These are phyloP conservation scores for Scolopax bukidnonensis DNA, from an alignment of 2,797 vertebrate species.

Conservation along the genomic window DNA sequence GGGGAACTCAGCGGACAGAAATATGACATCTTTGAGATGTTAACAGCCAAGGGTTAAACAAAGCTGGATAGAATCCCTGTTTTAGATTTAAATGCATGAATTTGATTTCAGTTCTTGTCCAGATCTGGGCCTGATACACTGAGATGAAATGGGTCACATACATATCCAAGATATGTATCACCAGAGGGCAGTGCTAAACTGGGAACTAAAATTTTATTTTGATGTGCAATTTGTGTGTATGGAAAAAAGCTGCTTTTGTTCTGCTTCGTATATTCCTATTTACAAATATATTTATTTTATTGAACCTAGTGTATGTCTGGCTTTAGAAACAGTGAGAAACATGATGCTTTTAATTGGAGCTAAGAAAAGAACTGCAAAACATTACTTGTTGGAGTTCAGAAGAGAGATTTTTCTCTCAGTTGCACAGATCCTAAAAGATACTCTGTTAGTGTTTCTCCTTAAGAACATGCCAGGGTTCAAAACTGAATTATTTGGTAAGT, in stretches of 20 bases:
- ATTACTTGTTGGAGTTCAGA: not conserved
- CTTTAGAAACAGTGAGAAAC: not conserved
- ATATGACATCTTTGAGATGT: not conserved
- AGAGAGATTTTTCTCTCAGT: not conserved
- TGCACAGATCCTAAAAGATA: not conserved
- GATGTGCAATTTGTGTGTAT: not conserved
- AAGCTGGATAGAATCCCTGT: not conserved
- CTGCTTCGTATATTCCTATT: not conserved
- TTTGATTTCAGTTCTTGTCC: not conserved
- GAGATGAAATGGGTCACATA: not conserved
- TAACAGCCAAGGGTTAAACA: not conserved
- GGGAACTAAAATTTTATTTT: slow-evolving; percentile 62
- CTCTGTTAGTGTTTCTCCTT: not conserved
- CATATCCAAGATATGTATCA: slow-evolving; percentile 30
- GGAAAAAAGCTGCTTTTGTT: slow-evolving; percentile 27
- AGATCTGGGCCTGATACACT: not conserved
- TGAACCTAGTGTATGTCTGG: not conserved
- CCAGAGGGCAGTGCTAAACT: slow-evolving; percentile 68
- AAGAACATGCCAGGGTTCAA: not conserved
- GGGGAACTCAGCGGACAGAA: not conserved
- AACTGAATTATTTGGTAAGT: not conserved
- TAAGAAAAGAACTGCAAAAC: not conserved
- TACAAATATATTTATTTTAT: not conserved
- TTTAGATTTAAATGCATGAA: not conserved
- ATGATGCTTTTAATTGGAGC: not conserved